phyloP scores from a whole-genome alignment of 1,140 invertebrate genomes.

The Brachionus sp. region DNA sequence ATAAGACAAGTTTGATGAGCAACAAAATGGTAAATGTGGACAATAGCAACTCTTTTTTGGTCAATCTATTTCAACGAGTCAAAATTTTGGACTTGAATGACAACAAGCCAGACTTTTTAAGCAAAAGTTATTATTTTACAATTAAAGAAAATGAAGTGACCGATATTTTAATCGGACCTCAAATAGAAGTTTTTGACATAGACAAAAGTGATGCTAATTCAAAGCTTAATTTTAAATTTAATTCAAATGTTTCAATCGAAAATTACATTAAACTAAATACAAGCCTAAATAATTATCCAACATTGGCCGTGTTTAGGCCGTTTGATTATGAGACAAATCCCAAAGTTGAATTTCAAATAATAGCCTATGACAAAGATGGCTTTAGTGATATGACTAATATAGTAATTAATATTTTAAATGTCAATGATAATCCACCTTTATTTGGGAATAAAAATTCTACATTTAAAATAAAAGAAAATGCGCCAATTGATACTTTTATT shows the following conservation, averaged over 20 bases:
- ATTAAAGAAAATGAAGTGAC: not conserved
- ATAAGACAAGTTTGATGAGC: not conserved
- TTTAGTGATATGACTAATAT: not conserved
- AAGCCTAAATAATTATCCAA: not conserved
- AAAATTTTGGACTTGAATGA: constrained; percentile 40
- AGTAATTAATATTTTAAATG: not conserved
- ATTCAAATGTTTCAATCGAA: not conserved
- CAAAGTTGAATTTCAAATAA: constrained; percentile 5
- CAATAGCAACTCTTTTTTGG: not conserved
- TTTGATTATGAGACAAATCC: constrained; percentile 13
- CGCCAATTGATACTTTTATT: not conserved
- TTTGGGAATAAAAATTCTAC: constrained; percentile 22
- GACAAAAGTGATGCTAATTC: constrained; percentile 39
- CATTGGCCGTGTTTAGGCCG: not conserved
- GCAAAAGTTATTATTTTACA: not conserved
- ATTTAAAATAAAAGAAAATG: constrained; percentile 40
- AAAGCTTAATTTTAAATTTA: constrained; percentile 6
- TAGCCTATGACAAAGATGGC: not conserved
- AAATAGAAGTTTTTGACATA: constrained; percentile 24
- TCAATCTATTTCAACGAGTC: not conserved
- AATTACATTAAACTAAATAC: not conserved
- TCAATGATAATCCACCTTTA: constrained; percentile 38
- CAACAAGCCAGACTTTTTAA: constrained; percentile 25
- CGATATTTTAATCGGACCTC: not conserved
- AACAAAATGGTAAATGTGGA: not conserved